These are phyloP conservation scores for Nyctibius grandis DNA, from an alignment of 2,797 vertebrate species.

Conservation along the genomic window DNA sequence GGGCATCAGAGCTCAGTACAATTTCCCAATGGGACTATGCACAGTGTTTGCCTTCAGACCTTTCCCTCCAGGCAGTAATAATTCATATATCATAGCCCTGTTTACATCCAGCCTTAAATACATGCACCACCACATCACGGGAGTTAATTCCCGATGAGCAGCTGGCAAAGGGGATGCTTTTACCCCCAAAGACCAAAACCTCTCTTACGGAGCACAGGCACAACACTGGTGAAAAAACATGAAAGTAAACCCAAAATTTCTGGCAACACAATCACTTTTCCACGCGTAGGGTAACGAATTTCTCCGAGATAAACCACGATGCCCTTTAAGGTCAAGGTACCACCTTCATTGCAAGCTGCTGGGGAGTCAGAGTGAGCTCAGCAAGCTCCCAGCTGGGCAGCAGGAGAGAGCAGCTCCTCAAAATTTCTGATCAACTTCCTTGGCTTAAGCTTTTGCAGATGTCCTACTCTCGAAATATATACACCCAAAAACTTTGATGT, in stretches of 20 bases:
- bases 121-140: not conserved
- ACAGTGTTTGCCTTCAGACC: not conserved
- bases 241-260: not conserved
- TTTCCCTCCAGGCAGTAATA: not conserved
- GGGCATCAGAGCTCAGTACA: not conserved
- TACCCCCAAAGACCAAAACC: not conserved
- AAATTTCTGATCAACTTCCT: not conserved
- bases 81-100: not conserved
- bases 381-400: not conserved
- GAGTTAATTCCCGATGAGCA: not conserved
- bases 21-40: fast-evolving
- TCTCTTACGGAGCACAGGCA: not conserved
- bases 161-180: not conserved
- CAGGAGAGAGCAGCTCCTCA: not conserved
- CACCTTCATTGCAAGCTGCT: not conserved
- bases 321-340: conserved; percentile 33
- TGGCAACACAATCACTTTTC: not conserved
- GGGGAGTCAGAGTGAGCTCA: not conserved
- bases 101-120: not conserved
- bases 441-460: not conserved
- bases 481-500: not conserved
- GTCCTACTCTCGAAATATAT: not conserved
- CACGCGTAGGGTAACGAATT: not conserved
- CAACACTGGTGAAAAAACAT: not conserved
- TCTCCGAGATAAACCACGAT: not conserved